Conservation (phyloP, 2,888 invertebrate genomes). For the Amphimallon solstitiale region DNA sequence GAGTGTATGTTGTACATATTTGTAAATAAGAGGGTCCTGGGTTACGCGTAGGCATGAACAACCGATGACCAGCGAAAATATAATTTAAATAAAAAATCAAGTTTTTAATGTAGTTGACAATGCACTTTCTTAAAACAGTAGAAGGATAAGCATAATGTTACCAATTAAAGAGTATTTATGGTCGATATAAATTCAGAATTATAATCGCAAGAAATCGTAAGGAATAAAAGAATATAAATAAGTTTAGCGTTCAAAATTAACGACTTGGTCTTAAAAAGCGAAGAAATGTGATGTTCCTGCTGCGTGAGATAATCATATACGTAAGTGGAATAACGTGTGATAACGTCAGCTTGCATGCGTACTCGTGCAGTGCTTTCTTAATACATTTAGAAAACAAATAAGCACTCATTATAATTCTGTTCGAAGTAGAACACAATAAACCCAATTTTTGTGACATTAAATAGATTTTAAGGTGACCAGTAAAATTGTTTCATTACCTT, state of each 20-base stretch:
- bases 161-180: constrained; percentile 35
- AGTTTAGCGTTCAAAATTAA: constrained; percentile 22
- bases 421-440: too few relatives aligned
- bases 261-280: background rate
- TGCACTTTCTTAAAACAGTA: constrained; percentile 34
- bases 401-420: too few relatives aligned
- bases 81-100: constrained; percentile 26
- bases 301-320: constrained; percentile 15
- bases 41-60: constrained; percentile 14
- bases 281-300: background rate
- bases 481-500: too few relatives aligned
- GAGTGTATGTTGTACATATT: background rate
- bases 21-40: constrained; percentile 10
- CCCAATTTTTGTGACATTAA: too few relatives aligned
- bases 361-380: too few relatives aligned
- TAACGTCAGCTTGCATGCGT: background rate
- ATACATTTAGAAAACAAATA: too few relatives aligned
- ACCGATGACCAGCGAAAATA: constrained; percentile 1
- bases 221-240: constrained; percentile 22
- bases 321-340: background rate
- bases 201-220: background rate
- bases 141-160: constrained; percentile 28
- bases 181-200: constrained; percentile 32
- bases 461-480: too few relatives aligned
- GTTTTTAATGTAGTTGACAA: constrained; percentile 27